Conservation (phyloP, 2,113 vertebrate species). For the Odocoileus virginianus region DNA sequence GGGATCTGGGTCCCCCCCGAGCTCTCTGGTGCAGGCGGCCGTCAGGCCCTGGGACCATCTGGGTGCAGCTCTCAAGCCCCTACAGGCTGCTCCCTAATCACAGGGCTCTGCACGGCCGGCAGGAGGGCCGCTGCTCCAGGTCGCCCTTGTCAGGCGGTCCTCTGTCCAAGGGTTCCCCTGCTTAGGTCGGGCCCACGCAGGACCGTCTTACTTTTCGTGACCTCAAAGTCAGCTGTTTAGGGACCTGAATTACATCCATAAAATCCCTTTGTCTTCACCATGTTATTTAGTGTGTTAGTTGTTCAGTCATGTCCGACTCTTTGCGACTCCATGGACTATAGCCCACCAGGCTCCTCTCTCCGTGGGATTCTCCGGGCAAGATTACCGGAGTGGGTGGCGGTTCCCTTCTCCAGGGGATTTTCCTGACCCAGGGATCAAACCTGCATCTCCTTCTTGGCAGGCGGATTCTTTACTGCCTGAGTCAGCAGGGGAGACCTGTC, state of each 20-base stretch:
- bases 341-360: neutral
- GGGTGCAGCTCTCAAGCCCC: neutral
- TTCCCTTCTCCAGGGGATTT: neutral
- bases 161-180: neutral
- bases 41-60: neutral
- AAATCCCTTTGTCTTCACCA: neutral
- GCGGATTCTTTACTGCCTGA: neutral
- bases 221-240: neutral
- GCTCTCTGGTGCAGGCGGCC: neutral
- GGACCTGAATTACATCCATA: neutral
- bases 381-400: neutral
- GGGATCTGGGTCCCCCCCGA: no score
- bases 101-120: no score
- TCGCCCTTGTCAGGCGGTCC: neutral
- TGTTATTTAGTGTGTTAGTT: accelerated
- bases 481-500: neutral
- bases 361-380: neutral
- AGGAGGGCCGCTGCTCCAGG: neutral
- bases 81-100: accelerated
- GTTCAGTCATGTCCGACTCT: neutral
- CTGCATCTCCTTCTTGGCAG: neutral
- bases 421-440: neutral
- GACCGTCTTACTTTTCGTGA: neutral
- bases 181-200: neutral
- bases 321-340: neutral